phyloP scores from a whole-genome alignment of 2,888 invertebrate species.

The Notocelia uddmanniana region DNA sequence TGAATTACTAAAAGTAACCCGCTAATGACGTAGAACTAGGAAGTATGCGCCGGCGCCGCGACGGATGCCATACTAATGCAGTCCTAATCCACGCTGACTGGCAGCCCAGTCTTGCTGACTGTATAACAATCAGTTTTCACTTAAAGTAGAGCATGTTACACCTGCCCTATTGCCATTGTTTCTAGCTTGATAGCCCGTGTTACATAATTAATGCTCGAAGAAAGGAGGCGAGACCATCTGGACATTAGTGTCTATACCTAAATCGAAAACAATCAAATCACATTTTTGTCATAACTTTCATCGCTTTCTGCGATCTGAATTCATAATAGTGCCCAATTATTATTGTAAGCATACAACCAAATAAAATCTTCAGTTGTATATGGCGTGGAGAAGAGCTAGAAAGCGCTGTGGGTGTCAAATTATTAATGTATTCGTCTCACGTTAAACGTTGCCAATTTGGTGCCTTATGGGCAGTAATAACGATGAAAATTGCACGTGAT shows the following conservation, averaged over 20 bases:
- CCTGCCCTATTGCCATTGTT: constrained; percentile 2
- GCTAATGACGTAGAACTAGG: constrained; percentile 27
- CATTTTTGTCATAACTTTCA: not conserved
- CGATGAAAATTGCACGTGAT: constrained; percentile 17
- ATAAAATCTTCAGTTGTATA: not conserved
- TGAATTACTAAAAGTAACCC: constrained; percentile 20
- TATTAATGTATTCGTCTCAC: constrained; percentile 36
- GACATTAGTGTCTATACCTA: no score
- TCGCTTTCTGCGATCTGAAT: constrained; percentile 5
- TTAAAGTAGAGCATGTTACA: constrained; percentile 19
- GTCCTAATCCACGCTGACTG: no score
- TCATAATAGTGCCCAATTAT: constrained; percentile 3
- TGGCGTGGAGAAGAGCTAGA: constrained; percentile 10
- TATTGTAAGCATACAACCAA: constrained; percentile 7
- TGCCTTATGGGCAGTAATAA: constrained; percentile 27
- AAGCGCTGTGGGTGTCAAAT: constrained; percentile 38
- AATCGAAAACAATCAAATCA: no score
- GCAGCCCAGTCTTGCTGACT: not conserved
- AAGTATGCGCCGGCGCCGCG: constrained; percentile 26
- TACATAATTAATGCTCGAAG: not conserved
- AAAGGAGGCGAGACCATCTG: no score
- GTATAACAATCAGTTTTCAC: constrained; percentile 17
- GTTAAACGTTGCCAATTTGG: constrained; percentile 29
- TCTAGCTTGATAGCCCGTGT: not conserved
- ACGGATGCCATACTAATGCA: constrained; percentile 26